A percentile compares a stretch with the other conserved stretches of the same genome.
These are phyloP conservation scores for Camelus dromedarius DNA, from an alignment of 2,113 vertebrate species.

Conservation along the genomic window DNA sequence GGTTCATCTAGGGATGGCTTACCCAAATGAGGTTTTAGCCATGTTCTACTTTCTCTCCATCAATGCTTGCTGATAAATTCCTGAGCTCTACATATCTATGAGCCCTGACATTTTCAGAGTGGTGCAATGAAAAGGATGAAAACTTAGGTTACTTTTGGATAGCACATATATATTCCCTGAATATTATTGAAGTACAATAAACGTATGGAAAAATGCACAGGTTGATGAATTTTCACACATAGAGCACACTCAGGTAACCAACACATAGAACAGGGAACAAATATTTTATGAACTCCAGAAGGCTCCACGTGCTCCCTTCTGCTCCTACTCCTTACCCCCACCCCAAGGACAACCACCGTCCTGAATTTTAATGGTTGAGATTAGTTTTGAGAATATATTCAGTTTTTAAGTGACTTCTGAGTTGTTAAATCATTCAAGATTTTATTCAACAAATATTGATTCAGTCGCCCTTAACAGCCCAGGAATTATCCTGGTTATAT, in stretches of 20 bases:
- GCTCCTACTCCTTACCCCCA: background rate
- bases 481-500: background rate
- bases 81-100: background rate
- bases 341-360: background rate
- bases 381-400: background rate
- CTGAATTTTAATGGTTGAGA: background rate
- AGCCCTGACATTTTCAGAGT: background rate
- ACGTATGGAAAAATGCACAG: background rate
- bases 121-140: background rate
- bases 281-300: rapidly evolving
- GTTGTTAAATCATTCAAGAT: background rate
- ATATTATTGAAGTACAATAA: background rate
- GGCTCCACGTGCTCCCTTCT: background rate
- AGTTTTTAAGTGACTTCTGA: background rate
- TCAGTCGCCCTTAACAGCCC: background rate
- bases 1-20: background rate
- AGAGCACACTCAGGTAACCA: background rate
- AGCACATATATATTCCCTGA: background rate
- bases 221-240: background rate
- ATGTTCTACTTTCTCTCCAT: too few relatives aligned
- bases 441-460: background rate
- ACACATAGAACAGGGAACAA: background rate
- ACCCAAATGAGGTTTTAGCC: background rate
- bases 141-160: background rate
- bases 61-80: background rate